Evolutionary conservation across 2,888 invertebrate species (phyloP), one percentile per base, ranked within the genome.

Genomic region (Micropterix aruncella): DNA sequence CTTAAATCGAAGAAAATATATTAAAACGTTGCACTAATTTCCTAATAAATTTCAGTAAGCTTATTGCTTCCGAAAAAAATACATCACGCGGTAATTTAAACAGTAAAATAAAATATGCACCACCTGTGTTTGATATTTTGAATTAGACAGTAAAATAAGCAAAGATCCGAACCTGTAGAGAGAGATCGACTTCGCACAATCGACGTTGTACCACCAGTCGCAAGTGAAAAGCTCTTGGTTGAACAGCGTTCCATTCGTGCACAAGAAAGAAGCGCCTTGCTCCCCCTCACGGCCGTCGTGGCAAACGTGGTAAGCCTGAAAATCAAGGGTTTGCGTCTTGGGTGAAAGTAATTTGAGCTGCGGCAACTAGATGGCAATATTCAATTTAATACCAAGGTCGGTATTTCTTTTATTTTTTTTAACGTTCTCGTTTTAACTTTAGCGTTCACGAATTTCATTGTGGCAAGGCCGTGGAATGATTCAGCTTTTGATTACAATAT

Each of bases 131-230:
- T 27, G 7, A 27, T 27, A 27, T 27, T 9, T 27, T 27, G 36
- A 27, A 27, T 9, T n/a, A 9, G 36, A 9, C n/a, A 9, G n/a
- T 9, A n/a, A 9, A 27, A 27, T 27, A 27, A 27, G n/a, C 36
- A 27, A 27, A n/a, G n/a, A n/a, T 38, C 57, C 65, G 66, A 60
- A 86, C 86, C 77, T 78, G 67, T 88, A 90, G 48, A 79, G 75
- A 27, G 71, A 67, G 2, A 74, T 70, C n/a, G 89, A 83, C 47
- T 82, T 75, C 3, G 78, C 77, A 54, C 90, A 90, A 57, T 89
- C 81, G 0, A 89, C 88, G 59, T 90, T 90, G 70, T 88, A 88
- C 90, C 90, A 90, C 89, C 89, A 90, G 59, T 90, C 90, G 54
- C 90, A 90, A 2, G 85, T 77, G 54, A 90, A 90, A 58, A 88